These are phyloP conservation scores for Microtus richardsoni DNA, from an alignment of 2,113 vertebrate species.

Conservation along the genomic window DNA sequence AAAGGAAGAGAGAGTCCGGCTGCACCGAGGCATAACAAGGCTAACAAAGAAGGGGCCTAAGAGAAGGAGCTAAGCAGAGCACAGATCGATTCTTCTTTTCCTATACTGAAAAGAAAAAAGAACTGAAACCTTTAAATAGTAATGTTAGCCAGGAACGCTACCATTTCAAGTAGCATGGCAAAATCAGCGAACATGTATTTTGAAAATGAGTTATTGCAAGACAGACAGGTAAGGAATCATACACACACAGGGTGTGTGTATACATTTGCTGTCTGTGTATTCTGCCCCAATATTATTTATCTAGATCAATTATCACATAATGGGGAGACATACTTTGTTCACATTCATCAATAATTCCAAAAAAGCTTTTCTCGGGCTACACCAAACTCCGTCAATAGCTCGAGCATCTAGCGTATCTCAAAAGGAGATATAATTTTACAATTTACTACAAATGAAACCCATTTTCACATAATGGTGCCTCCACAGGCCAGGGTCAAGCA, in stretches of 20 bases:
- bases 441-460: conserved; percentile 46
- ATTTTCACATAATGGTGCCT: conserved; percentile 43
- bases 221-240: not conserved
- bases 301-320: conserved; percentile 30
- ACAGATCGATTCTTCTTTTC: not conserved
- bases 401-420: conserved; percentile 3
- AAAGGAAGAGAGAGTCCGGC: not conserved
- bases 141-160: conserved; percentile 26
- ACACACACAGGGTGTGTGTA: not conserved
- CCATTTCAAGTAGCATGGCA: not conserved
- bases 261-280: not conserved
- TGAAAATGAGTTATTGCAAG: not conserved
- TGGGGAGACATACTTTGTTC: not conserved
- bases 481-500: conserved; percentile 20
- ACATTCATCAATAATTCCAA: conserved; percentile 7
- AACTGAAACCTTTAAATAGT: not conserved
- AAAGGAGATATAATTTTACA: conserved; percentile 59
- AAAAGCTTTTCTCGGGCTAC: not conserved
- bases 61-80: not conserved
- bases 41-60: not conserved
- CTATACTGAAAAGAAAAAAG: not conserved
- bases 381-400: not conserved
- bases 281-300: not conserved
- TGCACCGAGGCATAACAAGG: not conserved
- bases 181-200: not conserved